A percentile compares a stretch with the other conserved stretches of the same genome.
Conservation (phyloP, 2,888 invertebrate genomes). For the Caenorhabditis sinica region DNA sequence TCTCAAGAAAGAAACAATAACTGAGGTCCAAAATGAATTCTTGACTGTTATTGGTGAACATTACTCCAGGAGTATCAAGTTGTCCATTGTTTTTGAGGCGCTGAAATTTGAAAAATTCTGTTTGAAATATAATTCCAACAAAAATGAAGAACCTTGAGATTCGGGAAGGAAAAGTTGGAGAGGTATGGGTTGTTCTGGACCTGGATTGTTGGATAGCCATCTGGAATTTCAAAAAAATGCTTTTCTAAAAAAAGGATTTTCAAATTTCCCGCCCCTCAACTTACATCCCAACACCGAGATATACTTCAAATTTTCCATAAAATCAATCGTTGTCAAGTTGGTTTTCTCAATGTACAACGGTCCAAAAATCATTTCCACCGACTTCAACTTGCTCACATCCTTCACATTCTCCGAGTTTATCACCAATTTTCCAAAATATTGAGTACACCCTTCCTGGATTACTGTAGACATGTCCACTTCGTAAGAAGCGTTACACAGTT, state of each 20-base stretch:
- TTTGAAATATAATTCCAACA: background rate
- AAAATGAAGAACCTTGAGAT: background rate
- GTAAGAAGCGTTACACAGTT: conserved; percentile 8
- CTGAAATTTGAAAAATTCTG: background rate
- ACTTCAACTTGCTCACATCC: conserved; percentile 13
- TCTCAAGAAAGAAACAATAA: background rate
- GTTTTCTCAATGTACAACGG: conserved; percentile 5
- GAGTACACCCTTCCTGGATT: conserved; percentile 16
- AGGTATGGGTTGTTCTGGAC: conserved; percentile 7
- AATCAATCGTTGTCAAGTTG: conserved; percentile 18
- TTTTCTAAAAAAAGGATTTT: too few relatives aligned
- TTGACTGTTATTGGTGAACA: background rate
- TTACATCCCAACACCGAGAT: conserved; percentile 7
- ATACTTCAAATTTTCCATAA: conserved; percentile 15
- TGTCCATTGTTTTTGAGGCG: background rate
- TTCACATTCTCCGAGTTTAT: background rate
- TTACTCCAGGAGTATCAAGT: too few relatives aligned
- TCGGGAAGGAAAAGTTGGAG: conserved; percentile 10
- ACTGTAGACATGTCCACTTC: background rate
- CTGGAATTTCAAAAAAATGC: background rate
- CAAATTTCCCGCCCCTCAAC: too few relatives aligned
- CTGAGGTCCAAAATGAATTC: background rate
- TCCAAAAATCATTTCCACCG: conserved; percentile 16
- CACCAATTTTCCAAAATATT: conserved; percentile 13
- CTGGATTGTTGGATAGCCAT: background rate